phyloP scores from a whole-genome alignment of 2,888 invertebrate genomes.

The Dolichopus griseipennis region DNA sequence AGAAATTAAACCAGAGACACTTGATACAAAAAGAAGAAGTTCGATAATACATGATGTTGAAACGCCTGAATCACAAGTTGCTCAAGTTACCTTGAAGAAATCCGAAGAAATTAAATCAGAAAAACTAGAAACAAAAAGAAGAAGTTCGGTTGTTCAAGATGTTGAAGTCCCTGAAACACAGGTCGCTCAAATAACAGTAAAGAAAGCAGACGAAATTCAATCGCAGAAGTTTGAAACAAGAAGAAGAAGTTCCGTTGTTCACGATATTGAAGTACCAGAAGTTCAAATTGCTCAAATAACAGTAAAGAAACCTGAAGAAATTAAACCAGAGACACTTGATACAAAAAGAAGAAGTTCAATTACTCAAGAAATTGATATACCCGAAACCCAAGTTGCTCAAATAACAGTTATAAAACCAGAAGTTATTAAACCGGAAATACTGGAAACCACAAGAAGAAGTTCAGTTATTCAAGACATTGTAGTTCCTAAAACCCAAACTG shows the following conservation, averaged over 20 bases:
- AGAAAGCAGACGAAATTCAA: conserved; percentile 9
- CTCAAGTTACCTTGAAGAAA: too few species aligned
- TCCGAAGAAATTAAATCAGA: too few species aligned
- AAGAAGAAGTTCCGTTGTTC: neutral
- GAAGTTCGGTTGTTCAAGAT: too few species aligned
- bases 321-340: neutral
- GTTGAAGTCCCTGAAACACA: neutral
- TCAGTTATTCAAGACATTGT: too few species aligned
- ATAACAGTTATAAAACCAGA: conserved; percentile 14
- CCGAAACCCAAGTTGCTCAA: neutral
- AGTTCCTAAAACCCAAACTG: too few species aligned
- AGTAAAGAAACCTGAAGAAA: neutral
- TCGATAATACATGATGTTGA: too few species aligned
- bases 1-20: too few species aligned
- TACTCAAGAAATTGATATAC: neutral
- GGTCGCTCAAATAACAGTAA: neutral
- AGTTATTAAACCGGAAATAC: neutral
- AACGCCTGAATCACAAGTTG: too few species aligned
- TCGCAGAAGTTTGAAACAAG: neutral
- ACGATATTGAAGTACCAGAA: neutral
- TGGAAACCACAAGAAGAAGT: too few species aligned
- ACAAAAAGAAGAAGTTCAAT: neutral
- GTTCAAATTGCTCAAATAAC: neutral
- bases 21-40: too few species aligned
- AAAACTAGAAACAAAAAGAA: too few species aligned